Evolutionary conservation across 92 coral and sea anemone genomes (phyloP).

Genomic region (Zoanthus sociatus): DNA sequence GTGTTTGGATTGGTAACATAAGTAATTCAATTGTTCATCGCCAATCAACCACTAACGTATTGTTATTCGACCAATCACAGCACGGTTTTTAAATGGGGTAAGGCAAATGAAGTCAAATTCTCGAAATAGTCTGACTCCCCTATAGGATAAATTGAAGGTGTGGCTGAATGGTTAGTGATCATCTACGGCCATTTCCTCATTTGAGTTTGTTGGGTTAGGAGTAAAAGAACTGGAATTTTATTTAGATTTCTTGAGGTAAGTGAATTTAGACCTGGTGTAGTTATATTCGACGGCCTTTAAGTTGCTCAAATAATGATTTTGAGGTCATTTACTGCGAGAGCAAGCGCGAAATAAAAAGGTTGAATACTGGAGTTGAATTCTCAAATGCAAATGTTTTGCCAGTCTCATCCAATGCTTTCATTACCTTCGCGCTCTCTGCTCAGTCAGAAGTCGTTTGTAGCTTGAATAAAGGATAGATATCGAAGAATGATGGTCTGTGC

Average conservation of each 20-base stretch:
- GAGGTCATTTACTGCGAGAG: neutral
- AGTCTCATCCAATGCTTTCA: conserved; percentile 53
- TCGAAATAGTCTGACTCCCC: conserved; percentile 88
- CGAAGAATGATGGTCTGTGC: neutral
- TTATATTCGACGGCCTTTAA: conserved; percentile 3
- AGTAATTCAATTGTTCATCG: conserved; percentile 61
- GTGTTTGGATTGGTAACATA: conserved; percentile 64
- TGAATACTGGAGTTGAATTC: conserved; percentile 9
- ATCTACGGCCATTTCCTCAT: conserved; percentile 93
- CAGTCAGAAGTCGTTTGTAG: conserved; percentile 45
- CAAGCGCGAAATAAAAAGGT: conserved; percentile 18
- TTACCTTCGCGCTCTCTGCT: conserved; percentile 32
- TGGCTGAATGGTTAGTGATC: conserved; percentile 88
- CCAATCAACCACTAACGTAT: conserved; percentile 66
- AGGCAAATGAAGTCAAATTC: conserved; percentile 76
- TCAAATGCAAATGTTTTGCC: conserved; percentile 47
- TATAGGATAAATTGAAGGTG: conserved; percentile 98
- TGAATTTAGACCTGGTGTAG: neutral
- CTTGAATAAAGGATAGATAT: neutral
- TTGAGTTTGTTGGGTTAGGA: conserved; percentile 69
- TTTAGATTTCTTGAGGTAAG: conserved; percentile 25
- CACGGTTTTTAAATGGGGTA: conserved; percentile 50
- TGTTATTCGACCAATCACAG: conserved; percentile 80
- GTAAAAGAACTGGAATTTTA: conserved; percentile 37
- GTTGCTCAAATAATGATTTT: neutral